Conservation (phyloP, 2,888 invertebrate species). For the Pandemis cinnamomeana region DNA sequence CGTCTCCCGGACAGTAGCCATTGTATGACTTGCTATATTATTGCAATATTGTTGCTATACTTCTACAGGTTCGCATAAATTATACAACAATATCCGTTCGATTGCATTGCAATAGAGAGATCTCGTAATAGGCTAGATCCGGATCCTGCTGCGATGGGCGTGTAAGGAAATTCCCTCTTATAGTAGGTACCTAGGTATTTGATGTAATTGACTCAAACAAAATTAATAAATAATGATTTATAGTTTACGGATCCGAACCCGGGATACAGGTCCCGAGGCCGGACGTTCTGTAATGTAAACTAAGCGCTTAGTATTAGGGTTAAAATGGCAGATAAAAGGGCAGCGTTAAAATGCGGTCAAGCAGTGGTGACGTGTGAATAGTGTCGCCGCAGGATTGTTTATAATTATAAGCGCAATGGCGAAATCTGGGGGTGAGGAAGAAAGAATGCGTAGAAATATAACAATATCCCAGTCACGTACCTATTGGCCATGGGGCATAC, state of each 20-base stretch:
- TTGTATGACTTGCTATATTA: not conserved
- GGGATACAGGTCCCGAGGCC: not conserved
- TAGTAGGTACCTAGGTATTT: no score
- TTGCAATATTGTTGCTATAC: constrained; percentile 6
- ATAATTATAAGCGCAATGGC: no score
- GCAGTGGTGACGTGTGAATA: no score
- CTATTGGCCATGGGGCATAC: no score
- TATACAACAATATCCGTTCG: constrained; percentile 29
- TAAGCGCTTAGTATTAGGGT: not conserved
- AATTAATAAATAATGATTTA: constrained; percentile 8
- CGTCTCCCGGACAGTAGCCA: not conserved
- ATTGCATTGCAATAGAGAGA: constrained; percentile 46
- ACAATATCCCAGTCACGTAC: no score
- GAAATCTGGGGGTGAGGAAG: no score
- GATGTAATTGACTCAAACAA: constrained; percentile 35
- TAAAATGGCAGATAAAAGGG: no score
- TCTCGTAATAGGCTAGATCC: constrained; percentile 59
- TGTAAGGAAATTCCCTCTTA: constrained; percentile 52
- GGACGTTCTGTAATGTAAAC: not conserved
- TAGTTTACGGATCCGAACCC: not conserved
- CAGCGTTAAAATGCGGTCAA: no score
- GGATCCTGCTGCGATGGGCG: constrained; percentile 45
- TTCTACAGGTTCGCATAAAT: constrained; percentile 2
- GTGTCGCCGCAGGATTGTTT: no score
- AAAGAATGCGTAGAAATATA: no score